Evolutionary conservation across 2,888 invertebrate genomes (phyloP).

Genomic region (Acanthococcus lagerstroemiae): DNA sequence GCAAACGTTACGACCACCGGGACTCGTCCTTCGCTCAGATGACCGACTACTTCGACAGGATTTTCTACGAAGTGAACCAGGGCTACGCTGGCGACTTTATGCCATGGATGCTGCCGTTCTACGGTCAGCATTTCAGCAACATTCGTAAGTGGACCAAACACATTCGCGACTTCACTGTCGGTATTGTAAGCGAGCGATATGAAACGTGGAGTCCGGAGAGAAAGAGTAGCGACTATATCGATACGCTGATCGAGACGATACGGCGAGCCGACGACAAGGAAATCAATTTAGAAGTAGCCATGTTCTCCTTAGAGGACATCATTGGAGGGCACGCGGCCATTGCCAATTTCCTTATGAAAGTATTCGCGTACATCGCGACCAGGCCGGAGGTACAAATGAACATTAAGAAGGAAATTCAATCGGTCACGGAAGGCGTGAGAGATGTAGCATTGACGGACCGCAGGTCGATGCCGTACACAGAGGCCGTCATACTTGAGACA

Average conservation of each 20-base stretch:
- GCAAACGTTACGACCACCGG: conserved; percentile 44
- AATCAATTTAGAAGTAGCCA: conserved; percentile 46
- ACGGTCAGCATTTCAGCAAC: conserved; percentile 45
- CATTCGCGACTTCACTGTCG: conserved; percentile 48
- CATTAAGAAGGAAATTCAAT: conserved; percentile 49
- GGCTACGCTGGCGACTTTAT: conserved; percentile 57
- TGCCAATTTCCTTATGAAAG: conserved; percentile 51
- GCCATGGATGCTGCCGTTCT: conserved; percentile 51
- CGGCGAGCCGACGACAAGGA: conserved; percentile 41
- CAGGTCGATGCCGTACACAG: conserved; percentile 49
- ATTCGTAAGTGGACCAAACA: conserved; percentile 47
- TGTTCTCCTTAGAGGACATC: conserved; percentile 47
- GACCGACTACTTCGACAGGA: conserved; percentile 50
- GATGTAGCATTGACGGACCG: conserved; percentile 44
- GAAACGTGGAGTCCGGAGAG: conserved; percentile 40
- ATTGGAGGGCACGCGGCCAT: conserved; percentile 56
- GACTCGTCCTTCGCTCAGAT: conserved; percentile 45
- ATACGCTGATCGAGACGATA: conserved; percentile 49
- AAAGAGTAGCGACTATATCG: conserved; percentile 48
- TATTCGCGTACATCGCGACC: conserved; percentile 49
- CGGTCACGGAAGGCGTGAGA: conserved; percentile 39
- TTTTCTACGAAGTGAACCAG: conserved; percentile 59
- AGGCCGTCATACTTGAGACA: conserved; percentile 52
- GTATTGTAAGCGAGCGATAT: conserved; percentile 46
- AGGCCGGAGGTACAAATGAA: conserved; percentile 47